Evolutionary conservation across 2,888 invertebrate species (phyloP).

Genomic region (Cistogaster globosa): DNA sequence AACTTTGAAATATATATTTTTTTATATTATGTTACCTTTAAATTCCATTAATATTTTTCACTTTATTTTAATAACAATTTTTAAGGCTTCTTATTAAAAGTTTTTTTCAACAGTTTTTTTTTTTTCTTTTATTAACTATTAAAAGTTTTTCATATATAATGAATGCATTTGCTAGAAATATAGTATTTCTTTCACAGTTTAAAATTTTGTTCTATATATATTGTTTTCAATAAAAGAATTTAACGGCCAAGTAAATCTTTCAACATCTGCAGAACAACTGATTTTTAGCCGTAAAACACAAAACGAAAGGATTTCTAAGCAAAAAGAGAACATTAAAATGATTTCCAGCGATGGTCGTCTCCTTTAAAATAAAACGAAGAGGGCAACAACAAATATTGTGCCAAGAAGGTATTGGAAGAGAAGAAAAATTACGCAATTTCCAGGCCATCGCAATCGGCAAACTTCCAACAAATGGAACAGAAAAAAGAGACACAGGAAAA

Average conservation of each 20-base stretch:
- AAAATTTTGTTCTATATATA: background rate
- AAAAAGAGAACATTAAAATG: constrained; percentile 31
- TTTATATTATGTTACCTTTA: background rate
- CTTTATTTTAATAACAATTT: constrained; percentile 3
- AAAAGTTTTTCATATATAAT: background rate
- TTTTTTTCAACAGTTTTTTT: background rate
- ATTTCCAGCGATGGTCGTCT: constrained; percentile 27
- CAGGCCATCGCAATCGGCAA: constrained; percentile 73
- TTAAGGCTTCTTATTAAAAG: background rate
- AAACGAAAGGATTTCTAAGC: constrained; percentile 67
- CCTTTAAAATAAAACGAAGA: background rate
- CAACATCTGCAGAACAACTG: constrained; percentile 73
- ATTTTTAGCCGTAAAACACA: constrained; percentile 17
- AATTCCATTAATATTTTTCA: background rate
- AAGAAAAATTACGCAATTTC: constrained; percentile 78
- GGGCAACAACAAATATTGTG: constrained; percentile 40
- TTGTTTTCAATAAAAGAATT: background rate
- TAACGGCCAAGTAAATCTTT: constrained; percentile 67
- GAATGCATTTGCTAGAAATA: background rate
- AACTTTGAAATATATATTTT: no score
- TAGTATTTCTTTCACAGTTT: background rate
- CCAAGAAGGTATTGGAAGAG: constrained; percentile 28
- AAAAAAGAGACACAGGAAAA: background rate
- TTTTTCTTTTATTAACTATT: background rate
- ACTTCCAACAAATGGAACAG: constrained; percentile 67